Evolutionary conservation across 2,797 vertebrate genomes (phyloP).

Genomic region (Crocidura indochinensis): DNA sequence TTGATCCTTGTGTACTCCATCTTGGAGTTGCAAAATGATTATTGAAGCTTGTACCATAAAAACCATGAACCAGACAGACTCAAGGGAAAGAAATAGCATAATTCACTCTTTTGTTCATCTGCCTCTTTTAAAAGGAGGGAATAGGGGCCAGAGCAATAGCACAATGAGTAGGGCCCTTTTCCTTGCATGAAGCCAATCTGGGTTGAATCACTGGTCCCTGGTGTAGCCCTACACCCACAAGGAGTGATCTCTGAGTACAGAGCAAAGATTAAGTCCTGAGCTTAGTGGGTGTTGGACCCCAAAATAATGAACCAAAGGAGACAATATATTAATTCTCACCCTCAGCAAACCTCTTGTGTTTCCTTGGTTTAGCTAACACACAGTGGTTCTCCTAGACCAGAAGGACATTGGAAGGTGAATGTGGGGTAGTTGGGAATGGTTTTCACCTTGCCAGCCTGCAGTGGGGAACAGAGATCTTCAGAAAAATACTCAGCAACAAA

Average conservation of each 20-base stretch:
- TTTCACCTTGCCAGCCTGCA: not conserved
- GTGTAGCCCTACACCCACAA: too few relatives aligned
- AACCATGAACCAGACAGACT: not conserved
- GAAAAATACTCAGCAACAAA: not conserved
- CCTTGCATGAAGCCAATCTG: too few relatives aligned
- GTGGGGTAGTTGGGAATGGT: not conserved
- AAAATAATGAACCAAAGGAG: too few relatives aligned
- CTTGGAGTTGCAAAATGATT: not conserved
- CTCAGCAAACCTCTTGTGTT: not conserved
- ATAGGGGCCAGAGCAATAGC: not conserved
- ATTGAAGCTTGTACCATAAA: not conserved
- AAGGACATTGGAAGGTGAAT: not conserved
- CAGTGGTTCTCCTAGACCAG: not conserved
- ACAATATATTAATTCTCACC: not conserved
- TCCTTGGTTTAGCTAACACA: not conserved
- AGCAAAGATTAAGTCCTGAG: too few relatives aligned
- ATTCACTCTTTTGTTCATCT: not conserved
- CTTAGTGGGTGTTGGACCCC: too few relatives aligned
- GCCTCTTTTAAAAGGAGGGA: not conserved
- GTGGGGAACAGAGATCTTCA: not conserved
- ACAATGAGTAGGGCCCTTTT: too few relatives aligned
- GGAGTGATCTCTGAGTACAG: too few relatives aligned
- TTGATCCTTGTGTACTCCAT: not conserved
- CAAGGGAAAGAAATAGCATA: not conserved
- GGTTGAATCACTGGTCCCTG: too few relatives aligned